Percentiles rank a stretch among this genome's conserved stretches.
Evolutionary conservation across 2,113 vertebrate species (phyloP).

Genomic region (Pluvianellus socialis): DNA sequence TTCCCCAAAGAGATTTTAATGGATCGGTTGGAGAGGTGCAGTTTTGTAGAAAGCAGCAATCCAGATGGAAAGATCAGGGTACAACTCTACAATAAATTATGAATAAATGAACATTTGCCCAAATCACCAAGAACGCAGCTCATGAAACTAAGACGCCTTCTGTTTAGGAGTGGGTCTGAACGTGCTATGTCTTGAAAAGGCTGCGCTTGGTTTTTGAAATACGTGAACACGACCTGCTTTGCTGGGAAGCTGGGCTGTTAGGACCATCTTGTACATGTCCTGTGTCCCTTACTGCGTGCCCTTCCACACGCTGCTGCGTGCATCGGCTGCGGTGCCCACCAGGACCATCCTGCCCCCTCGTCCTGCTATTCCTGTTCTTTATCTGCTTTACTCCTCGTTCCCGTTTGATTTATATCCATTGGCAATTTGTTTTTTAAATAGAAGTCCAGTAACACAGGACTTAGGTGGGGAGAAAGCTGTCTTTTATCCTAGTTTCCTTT

Average conservation of each 20-base stretch:
- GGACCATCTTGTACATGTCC: background rate
- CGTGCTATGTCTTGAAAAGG: background rate
- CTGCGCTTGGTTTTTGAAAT: background rate
- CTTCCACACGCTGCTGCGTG: fast-evolving
- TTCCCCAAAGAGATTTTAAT: background rate
- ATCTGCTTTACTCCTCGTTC: background rate
- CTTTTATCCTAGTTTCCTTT: background rate
- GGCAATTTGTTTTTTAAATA: background rate
- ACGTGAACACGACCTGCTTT: background rate
- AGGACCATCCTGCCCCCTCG: background rate
- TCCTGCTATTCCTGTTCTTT: fast-evolving
- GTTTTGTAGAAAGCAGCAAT: background rate
- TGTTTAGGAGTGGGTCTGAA: background rate
- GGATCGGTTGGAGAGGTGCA: background rate
- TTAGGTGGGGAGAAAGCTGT: background rate
- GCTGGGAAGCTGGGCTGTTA: background rate
- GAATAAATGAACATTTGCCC: background rate
- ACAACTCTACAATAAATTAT: background rate
- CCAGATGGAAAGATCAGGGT: background rate
- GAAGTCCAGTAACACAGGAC: background rate
- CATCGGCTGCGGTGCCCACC: fast-evolving
- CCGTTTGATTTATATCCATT: background rate
- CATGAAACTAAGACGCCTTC: background rate
- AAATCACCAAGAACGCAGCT: background rate
- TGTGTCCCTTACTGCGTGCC: background rate